Base-by-base conservation (phyloP, 2,888 invertebrate genomes). In the Agrotis clavis region DNA sequence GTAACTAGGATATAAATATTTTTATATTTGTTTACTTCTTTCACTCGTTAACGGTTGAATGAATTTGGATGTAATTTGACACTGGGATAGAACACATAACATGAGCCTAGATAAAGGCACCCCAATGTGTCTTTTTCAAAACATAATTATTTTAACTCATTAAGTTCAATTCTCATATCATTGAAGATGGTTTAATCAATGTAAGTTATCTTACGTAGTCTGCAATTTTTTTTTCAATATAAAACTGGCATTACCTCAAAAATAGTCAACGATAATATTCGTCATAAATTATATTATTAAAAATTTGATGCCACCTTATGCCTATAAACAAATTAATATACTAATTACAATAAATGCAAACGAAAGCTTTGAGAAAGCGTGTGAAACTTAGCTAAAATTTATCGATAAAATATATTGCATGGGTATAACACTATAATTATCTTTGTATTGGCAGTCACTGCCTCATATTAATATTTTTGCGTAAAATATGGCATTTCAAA, bases 361-460 rank as follows among this genome's bases (percentile, higher is more conserved):
- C 70, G 21, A 67, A 60, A 74, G 68, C 60, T 41, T 62, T 50
- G 63, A 70, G 84, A 84, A 84, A 86, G 82, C 57, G 75, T 82
- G 76, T 62, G 70, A 77, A 62, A 41, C 41, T 25, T 71, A 71
- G 67, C 41, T 50, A 72, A 69, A 53, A 61, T 11, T 71, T 47
- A 68, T 47, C 14, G 2, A 53, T 21, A 53, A 41, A 50, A 45
- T 64, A 25, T 62, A 64, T 56, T n/a, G 4, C 7, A 9, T 53
- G 41, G 16, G 14, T 14, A 19, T 25, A 50, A 62, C 2, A 50
- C 14, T 25, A 30, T 25, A 18, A 68, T 13, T 35, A 45, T n/a
- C 1, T 45, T 45, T 14, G 14, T 7, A 0, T 6, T 56, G 35
- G 41, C 53, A 77, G 19, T 21, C 57, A 50, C 6, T 18, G 14